Evolutionary conservation across 2,888 invertebrate species (phyloP).

Genomic region (Epistrophella euchroma): DNA sequence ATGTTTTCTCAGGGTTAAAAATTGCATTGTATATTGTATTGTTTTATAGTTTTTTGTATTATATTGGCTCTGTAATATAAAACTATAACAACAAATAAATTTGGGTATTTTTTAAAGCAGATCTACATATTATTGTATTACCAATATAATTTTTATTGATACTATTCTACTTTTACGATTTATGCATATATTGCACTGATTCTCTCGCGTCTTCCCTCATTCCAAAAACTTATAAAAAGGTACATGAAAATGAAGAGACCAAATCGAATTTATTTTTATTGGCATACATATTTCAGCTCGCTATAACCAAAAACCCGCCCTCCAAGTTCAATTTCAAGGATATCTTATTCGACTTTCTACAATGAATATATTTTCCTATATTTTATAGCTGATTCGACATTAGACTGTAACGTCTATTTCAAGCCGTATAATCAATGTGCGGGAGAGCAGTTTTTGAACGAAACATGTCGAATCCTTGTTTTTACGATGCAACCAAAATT

Average conservation of each 20-base stretch:
- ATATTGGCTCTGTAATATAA: no score
- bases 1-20: no score
- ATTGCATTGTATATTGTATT: no score
- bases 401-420: conserved; percentile 41
- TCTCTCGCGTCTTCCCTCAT: not conserved
- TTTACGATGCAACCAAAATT: conserved; percentile 68
- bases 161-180: not conserved
- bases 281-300: conserved; percentile 31
- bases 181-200: conserved; percentile 43
- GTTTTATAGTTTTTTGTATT: no score
- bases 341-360: conserved; percentile 28
- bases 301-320: not conserved
- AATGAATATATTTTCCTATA: conserved; percentile 73
- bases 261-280: conserved; percentile 72
- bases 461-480: conserved; percentile 32
- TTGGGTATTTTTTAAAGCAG: no score
- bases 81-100: no score
- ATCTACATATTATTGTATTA: not conserved
- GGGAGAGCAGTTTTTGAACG: conserved; percentile 1
- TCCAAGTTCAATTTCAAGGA: conserved; percentile 2
- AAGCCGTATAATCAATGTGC: not conserved
- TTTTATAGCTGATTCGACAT: conserved; percentile 71
- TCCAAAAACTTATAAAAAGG: not conserved
- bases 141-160: not conserved
- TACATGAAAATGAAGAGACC: not conserved